Evolutionary conservation across 2,888 invertebrate species (phyloP).

Genomic region (Sinotaia quadrata): DNA sequence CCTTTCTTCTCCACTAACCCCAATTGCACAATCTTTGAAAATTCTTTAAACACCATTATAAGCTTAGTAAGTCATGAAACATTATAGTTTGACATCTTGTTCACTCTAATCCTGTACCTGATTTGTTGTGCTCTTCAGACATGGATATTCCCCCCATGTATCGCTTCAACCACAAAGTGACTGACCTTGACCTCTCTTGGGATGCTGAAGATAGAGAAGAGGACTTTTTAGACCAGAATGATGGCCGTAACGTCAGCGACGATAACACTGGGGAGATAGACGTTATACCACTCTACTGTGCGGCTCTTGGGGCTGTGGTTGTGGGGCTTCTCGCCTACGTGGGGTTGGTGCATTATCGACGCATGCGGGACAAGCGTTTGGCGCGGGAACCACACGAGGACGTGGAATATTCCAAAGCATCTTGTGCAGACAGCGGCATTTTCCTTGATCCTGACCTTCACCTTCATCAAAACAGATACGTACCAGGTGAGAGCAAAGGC

Average conservation of each 20-base stretch:
- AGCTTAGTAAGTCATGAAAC: too few relatives aligned
- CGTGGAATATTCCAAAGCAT: slow-evolving; percentile 58
- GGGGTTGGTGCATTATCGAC: slow-evolving; percentile 62
- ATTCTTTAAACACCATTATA: too few relatives aligned
- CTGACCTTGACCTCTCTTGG: not conserved
- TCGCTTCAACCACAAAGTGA: not conserved
- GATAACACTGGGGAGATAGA: slow-evolving; percentile 45
- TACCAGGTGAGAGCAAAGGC: too few relatives aligned
- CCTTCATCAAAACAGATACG: too few relatives aligned
- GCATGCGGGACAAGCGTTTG: slow-evolving; percentile 51
- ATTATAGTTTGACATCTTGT: too few relatives aligned
- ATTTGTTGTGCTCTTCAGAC: not conserved
- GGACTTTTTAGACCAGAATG: not conserved
- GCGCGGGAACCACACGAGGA: slow-evolving; percentile 56
- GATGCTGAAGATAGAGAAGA: not conserved
- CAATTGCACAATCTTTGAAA: too few relatives aligned
- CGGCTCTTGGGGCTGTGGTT: slow-evolving; percentile 65
- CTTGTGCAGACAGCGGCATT: slow-evolving; percentile 61
- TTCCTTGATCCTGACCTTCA: slow-evolving; percentile 60
- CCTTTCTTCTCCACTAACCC: too few relatives aligned
- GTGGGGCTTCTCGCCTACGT: slow-evolving; percentile 68
- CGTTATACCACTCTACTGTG: slow-evolving; percentile 69
- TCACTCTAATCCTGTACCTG: not conserved
- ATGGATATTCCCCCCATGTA: slow-evolving; percentile 11
- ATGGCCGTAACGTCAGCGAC: not conserved